A percentile compares a stretch with the other conserved stretches of the same genome.
Conservation (phyloP, 23 tunicate genomes). For the Trididemnum clinides region DNA sequence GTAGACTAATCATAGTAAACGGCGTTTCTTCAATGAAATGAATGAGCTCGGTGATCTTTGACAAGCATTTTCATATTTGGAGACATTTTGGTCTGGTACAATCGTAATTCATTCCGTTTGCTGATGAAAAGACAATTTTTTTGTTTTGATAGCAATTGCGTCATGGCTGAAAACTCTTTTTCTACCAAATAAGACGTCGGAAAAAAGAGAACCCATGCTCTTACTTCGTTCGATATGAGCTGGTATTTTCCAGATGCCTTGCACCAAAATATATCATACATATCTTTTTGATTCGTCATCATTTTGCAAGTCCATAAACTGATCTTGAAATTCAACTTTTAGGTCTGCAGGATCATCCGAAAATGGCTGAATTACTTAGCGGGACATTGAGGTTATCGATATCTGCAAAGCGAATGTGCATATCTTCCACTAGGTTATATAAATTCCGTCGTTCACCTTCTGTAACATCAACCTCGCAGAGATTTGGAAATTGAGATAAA, state of each 20-base stretch:
- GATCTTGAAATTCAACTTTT: conserved; percentile 38
- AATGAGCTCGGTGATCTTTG: neutral
- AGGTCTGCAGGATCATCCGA: no score
- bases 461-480: neutral
- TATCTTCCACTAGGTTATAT: no score
- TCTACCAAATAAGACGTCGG: no score
- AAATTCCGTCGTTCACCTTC: no score
- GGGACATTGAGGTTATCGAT: neutral
- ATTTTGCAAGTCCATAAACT: conserved; percentile 25
- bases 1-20: conserved; percentile 15
- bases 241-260: neutral
- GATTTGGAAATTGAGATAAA: conserved; percentile 18
- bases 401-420: conserved; percentile 15
- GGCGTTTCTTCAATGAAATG: no score
- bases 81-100: conserved; percentile 4
- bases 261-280: no score
- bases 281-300: conserved; percentile 24
- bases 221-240: conserved; percentile 8
- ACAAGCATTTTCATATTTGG: neutral
- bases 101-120: neutral
- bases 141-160: neutral
- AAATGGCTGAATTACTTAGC: neutral
- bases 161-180: neutral
- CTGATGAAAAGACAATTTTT: neutral
- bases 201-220: conserved; percentile 1